Evolutionary conservation across 2,888 invertebrate genomes (phyloP).

Genomic region (Augochlorella aurata): DNA sequence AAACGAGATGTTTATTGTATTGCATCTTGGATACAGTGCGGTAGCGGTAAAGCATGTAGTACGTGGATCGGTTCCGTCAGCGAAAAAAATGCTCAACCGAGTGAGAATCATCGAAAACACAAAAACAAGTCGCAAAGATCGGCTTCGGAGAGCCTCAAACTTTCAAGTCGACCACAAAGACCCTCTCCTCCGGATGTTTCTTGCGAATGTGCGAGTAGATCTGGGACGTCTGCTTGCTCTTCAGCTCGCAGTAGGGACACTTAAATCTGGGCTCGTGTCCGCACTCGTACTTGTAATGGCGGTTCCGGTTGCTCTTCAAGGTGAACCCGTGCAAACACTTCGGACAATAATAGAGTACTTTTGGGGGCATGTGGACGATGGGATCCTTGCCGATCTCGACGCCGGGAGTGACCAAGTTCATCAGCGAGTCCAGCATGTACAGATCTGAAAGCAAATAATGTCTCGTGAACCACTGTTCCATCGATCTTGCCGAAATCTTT

Average conservation of each 20-base stretch:
- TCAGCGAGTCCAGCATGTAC: constrained; percentile 61
- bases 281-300: constrained; percentile 80
- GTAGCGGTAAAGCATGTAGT: not conserved
- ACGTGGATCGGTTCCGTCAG: not conserved
- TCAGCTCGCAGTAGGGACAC: constrained; percentile 80
- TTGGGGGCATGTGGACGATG: not conserved
- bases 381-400: not conserved
- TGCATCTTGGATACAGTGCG: constrained; percentile 13
- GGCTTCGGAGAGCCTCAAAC: constrained; percentile 26
- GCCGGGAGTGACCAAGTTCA: constrained; percentile 49
- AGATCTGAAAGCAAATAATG: constrained; percentile 69
- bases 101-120: not conserved
- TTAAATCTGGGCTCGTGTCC: constrained; percentile 79
- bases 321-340: constrained; percentile 75
- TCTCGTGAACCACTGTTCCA: constrained; percentile 43
- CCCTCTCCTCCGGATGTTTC: constrained; percentile 74
- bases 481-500: not conserved
- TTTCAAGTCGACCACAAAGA: constrained; percentile 75
- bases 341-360: constrained; percentile 69
- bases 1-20: constrained; percentile 46
- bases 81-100: not conserved
- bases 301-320: constrained; percentile 74
- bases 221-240: constrained; percentile 79
- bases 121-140: not conserved
- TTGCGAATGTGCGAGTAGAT: constrained; percentile 78